Base-by-base conservation (phyloP, 2,888 invertebrate species). In the Cephus nigrinus region DNA sequence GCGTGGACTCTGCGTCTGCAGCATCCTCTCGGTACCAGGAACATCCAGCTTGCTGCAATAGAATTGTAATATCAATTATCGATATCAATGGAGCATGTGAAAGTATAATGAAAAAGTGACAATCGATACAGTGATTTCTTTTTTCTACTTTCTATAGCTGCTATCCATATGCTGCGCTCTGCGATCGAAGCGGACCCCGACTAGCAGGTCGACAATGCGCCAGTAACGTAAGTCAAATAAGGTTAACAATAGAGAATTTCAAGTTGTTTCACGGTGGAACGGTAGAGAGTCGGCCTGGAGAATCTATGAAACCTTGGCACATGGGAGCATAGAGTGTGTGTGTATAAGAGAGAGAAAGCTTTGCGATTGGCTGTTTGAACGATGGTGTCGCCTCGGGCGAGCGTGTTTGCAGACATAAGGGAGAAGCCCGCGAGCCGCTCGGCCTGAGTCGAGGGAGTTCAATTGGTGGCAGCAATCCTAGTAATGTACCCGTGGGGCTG, bases 401-500 rank as follows among this genome's bases (percentile, higher is more conserved):
- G 82, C 79, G 80, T 89, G 88, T 89, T 89, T 89, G 89, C 89
- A 83, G 87, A 88, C 86, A 85, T 85, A 86, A 87, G 86, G 86
- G 85, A 84, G 55, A 55, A 55, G 55, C 55, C 55, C 55, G 55
- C 55, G 55, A 55, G 55, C 55, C 23, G 55, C 55, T 55, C 81
- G 79, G 78, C 77, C 78, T 80, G 77, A 85, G 85, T 78, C 84
- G 78, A 81, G 88, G 86, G 85, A 87, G 87, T 86, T 87, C 86
- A 88, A 89, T 89, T 87, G 88, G 89, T 87, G 85, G 86, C 87
- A 85, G 88, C 89, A 89, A 91, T 91, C 87, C 88, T 88, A 82
- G 88, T 91, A 91, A 91, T 90, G 90, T 90, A 91, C 90, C 91
- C 90, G 87, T 88, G 91, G 90, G 90, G 89, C 87, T 88, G 81